Evolutionary conservation across 2,113 vertebrate genomes (phyloP).

Genomic region (Chionodraco myersi): DNA sequence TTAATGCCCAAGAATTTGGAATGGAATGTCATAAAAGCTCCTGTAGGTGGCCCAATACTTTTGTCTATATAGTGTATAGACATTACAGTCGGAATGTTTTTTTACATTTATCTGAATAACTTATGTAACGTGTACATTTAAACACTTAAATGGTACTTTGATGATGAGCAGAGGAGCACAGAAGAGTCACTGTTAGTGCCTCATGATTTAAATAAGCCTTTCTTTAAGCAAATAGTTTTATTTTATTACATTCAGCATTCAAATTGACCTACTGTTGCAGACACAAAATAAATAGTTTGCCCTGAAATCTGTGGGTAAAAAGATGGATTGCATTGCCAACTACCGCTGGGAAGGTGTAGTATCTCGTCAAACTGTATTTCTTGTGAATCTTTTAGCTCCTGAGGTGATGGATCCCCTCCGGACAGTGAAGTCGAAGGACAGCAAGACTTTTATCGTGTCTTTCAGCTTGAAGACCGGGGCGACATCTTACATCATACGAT

Average conservation of each 20-base stretch:
- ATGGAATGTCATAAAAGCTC: no score
- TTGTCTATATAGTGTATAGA: no score
- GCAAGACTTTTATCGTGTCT: constrained; percentile 88
- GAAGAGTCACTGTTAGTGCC: not conserved
- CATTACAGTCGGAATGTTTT: no score
- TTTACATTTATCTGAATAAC: no score
- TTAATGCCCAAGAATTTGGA: no score
- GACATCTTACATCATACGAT: constrained; percentile 85
- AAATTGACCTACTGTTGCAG: not conserved
- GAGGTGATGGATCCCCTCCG: constrained; percentile 81
- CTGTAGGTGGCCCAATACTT: no score
- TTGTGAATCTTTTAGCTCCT: constrained; percentile 81
- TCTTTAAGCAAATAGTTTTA: not conserved
- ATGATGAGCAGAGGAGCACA: not conserved
- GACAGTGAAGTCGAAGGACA: constrained; percentile 88
- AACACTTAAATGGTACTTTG: not conserved
- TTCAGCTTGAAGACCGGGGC: constrained; percentile 84
- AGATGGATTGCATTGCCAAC: not conserved
- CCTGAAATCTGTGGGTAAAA: not conserved
- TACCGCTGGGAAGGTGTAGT: not conserved
- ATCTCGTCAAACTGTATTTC: not conserved
- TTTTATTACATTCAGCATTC: not conserved
- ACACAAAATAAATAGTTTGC: not conserved
- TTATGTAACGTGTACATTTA: not conserved
- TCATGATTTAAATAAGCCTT: not conserved